Conservation (phyloP, 2,888 invertebrate genomes). For the Heliconius ismenius region DNA sequence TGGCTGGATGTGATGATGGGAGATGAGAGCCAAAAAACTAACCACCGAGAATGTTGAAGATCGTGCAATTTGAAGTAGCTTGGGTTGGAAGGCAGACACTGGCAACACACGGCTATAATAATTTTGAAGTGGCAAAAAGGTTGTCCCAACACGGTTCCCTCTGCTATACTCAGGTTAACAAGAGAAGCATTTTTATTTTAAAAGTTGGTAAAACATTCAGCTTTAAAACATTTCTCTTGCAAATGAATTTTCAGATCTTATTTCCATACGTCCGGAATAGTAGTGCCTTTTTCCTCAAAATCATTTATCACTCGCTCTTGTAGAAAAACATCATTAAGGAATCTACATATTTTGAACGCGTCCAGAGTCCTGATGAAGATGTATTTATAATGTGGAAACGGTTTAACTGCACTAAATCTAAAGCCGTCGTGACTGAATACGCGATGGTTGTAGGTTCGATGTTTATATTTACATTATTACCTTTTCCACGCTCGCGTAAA, state of each 20-base stretch:
- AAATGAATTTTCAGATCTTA: conserved; percentile 4
- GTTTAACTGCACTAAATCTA: background rate
- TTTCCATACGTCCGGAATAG: conserved; percentile 9
- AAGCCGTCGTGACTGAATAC: background rate
- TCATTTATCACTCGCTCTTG: conserved; percentile 37
- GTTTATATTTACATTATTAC: background rate
- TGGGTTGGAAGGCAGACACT: background rate
- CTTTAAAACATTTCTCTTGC: background rate
- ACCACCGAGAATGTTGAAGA: background rate
- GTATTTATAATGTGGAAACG: conserved; percentile 3
- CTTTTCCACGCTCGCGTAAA: too few relatives aligned
- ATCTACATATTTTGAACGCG: conserved; percentile 37
- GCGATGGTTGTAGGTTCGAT: background rate
- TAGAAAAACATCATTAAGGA: conserved; percentile 41
- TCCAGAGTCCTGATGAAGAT: conserved; percentile 32
- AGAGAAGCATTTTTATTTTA: background rate
- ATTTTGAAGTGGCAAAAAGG: too few relatives aligned
- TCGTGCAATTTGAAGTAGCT: background rate
- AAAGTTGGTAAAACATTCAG: background rate
- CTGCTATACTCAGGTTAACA: background rate
- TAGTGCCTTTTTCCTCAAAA: conserved; percentile 20
- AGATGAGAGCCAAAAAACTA: background rate
- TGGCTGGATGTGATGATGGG: background rate
- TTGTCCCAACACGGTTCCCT: background rate
- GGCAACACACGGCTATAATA: too few relatives aligned